phyloP scores from a whole-genome alignment of 2,888 invertebrate species.

The Limnephilus auricula region DNA sequence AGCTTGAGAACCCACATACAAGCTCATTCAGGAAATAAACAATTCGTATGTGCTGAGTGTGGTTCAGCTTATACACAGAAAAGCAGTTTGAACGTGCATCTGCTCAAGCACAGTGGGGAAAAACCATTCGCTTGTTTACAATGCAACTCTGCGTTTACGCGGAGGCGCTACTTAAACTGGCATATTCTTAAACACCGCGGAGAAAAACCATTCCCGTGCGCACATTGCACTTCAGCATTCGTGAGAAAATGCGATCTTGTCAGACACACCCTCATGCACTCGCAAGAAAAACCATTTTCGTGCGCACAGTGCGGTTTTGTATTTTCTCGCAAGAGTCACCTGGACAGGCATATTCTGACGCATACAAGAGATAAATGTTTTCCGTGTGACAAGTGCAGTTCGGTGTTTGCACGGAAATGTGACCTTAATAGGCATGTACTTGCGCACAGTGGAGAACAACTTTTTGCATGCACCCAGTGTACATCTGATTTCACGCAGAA shows the following conservation, averaged over 20 bases:
- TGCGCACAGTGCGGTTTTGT: conserved; percentile 72
- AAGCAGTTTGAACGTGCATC: not conserved
- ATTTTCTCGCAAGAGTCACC: conserved; percentile 76
- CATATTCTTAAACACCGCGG: conserved; percentile 81
- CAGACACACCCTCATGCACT: conserved; percentile 77
- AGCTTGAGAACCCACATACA: not conserved
- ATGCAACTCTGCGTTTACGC: not conserved
- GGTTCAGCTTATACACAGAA: not conserved
- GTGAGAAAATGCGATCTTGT: conserved; percentile 78
- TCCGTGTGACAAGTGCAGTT: not conserved
- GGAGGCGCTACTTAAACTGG: not conserved
- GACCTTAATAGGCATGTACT: not conserved
- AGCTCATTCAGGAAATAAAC: not conserved
- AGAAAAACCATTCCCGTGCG: conserved; percentile 79
- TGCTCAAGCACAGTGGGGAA: not conserved
- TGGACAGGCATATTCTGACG: conserved; percentile 73
- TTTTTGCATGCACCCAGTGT: not conserved
- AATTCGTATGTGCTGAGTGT: not conserved
- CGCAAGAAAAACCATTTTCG: conserved; percentile 75
- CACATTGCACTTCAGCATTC: conserved; percentile 78
- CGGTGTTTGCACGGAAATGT: not conserved
- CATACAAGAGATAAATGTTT: not conserved
- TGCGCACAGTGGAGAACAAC: not conserved
- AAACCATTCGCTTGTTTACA: not conserved
- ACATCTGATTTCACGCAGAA: not conserved